These are phyloP conservation scores for Alaudala cheleensis DNA, from an alignment of 2,113 vertebrate genomes.

Conservation along the genomic window DNA sequence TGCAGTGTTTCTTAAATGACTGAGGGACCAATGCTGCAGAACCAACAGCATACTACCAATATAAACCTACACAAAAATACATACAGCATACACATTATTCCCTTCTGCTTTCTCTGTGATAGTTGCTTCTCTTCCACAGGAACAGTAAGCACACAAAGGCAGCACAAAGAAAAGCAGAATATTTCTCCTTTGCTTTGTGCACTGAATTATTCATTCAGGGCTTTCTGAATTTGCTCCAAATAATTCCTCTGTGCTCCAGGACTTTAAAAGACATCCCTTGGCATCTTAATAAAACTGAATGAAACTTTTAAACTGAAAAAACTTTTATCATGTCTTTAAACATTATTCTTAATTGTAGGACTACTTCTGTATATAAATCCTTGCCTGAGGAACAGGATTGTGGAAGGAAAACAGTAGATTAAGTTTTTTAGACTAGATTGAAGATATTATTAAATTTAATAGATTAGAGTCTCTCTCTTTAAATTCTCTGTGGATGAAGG, in stretches of 20 bases:
- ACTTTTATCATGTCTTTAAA: neutral
- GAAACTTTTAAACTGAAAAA: neutral
- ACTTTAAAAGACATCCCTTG: neutral
- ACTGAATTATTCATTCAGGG: neutral
- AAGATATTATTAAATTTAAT: neutral
- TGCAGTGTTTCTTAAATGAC: neutral
- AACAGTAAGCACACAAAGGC: neutral
- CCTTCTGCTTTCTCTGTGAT: neutral
- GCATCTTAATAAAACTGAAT: neutral
- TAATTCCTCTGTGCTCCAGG: neutral
- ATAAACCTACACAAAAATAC: neutral
- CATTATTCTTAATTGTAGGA: neutral
- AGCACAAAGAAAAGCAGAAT: neutral
- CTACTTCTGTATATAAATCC: neutral
- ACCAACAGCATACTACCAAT: neutral
- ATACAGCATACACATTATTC: neutral
- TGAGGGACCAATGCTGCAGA: neutral
- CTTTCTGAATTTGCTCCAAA: neutral
- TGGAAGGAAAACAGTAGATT: neutral
- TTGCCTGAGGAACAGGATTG: neutral
- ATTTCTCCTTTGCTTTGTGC: neutral
- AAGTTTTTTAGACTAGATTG: neutral
- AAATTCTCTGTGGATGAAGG: neutral
- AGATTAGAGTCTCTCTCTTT: neutral
- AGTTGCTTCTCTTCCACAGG: neutral